phyloP scores from a whole-genome alignment of 2,888 invertebrate genomes.

The Rapana venosa region DNA sequence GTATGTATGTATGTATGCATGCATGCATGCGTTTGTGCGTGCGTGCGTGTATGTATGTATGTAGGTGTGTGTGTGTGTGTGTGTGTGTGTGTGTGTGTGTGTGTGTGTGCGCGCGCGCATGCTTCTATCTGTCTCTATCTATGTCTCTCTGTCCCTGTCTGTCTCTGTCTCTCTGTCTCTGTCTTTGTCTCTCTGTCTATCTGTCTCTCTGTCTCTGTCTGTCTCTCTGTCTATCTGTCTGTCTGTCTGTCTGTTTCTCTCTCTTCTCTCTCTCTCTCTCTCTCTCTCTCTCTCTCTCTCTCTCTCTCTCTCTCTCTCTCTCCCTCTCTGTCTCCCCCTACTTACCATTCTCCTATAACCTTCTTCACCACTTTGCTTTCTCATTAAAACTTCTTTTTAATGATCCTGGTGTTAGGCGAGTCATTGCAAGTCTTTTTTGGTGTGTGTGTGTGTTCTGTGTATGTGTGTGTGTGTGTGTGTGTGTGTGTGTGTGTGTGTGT shows the following conservation, averaged over 20 bases:
- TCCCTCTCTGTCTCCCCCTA: not conserved
- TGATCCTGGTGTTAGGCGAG: too few relatives aligned
- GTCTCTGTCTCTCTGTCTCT: not conserved
- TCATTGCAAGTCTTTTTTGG: too few relatives aligned
- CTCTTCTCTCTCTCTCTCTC: not conserved
- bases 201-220: not conserved
- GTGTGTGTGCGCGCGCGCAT: too few relatives aligned
- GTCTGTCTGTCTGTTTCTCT: constrained; percentile 23
- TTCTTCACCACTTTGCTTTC: not conserved
- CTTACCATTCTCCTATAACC: not conserved
- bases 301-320: not conserved
- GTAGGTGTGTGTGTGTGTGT: too few relatives aligned
- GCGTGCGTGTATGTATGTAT: too few relatives aligned
- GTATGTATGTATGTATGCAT: too few relatives aligned
- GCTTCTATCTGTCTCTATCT: not conserved
- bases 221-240: constrained; percentile 15
- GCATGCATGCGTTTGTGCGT: too few relatives aligned
- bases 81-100: too few relatives aligned
- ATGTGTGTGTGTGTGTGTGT: too few relatives aligned
- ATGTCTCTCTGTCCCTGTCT: constrained; percentile 22
- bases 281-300: not conserved
- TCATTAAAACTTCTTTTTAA: too few relatives aligned
- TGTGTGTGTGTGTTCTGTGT: too few relatives aligned
- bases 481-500: too few relatives aligned
- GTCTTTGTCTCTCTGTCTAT: not conserved